Evolutionary conservation across 2,888 invertebrate genomes (phyloP), one percentile per base, ranked within the genome.

Genomic region (Myopa tessellatipennis): DNA sequence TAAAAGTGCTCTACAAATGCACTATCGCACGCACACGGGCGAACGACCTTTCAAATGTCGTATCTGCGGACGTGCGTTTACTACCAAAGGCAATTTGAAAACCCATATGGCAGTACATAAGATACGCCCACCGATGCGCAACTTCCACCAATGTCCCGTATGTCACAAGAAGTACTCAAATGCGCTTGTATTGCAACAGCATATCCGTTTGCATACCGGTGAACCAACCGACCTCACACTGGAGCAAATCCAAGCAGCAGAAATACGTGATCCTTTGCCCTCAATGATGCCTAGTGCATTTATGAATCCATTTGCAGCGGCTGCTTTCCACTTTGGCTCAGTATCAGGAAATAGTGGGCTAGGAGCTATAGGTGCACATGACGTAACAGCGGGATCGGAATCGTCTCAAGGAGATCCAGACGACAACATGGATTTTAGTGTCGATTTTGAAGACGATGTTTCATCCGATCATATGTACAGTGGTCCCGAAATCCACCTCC

Each of bases 21-120:
- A 98, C 90, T 98, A 98, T 90, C 92, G 89, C 71, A 89, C 89
- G 2, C 89, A 89, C 71, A 89, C 89, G 0, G 68, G 98, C 0
- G 89, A 89, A 78, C 83, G 89, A 74, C 99, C 99, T 4, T 99
- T 97, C 90, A 95, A 96, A 88, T 99, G 99, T 89, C 96, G 98
- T 90, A 96, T 98, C 81, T 99, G 99, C 90, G 97, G 98, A 68
- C 93, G 98, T 67, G 96, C 98, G 77, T 99, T 99, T 90, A 99
- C 99, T 77, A 99, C 99, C 74, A 99, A 99, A 90, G 99, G 99
- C 79, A 99, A 99, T 90, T 92, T 99, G 82, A 99, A 99, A 90
- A 99, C 99, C 4, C 99, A 99, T 91, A 99, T 99, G 99, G 98
- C 98, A 70, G 98, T 99, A 50, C 99, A 99, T 90, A 93, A 98